Conservation (phyloP, 2,888 invertebrate species). For the Anodontia alba region DNA sequence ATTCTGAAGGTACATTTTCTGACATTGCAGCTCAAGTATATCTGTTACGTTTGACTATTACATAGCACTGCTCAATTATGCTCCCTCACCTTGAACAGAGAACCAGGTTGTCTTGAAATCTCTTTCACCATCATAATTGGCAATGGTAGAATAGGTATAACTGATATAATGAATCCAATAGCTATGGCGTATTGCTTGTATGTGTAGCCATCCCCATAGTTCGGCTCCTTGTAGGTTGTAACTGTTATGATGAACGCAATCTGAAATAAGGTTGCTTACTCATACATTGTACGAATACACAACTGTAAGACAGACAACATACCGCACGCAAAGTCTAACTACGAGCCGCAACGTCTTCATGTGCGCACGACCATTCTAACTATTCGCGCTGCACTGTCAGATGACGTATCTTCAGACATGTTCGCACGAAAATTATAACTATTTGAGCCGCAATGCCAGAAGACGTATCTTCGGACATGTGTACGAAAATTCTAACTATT, state of each 20-base stretch:
- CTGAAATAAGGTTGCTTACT: slow-evolving; percentile 39
- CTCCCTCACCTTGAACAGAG: slow-evolving; percentile 38
- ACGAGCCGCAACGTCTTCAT: not conserved
- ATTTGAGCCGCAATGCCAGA: too few relatives aligned
- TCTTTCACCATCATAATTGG: slow-evolving; percentile 34
- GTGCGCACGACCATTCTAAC: too few relatives aligned
- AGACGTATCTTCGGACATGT: too few relatives aligned
- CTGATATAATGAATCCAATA: slow-evolving; percentile 45
- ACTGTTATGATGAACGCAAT: slow-evolving; percentile 40
- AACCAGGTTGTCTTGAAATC: slow-evolving; percentile 34
- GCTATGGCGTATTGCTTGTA: slow-evolving; percentile 46
- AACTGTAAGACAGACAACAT: not conserved
- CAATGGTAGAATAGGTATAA: slow-evolving; percentile 48
- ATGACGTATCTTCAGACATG: too few relatives aligned
- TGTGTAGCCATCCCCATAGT: slow-evolving; percentile 50
- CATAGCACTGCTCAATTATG: too few relatives aligned
- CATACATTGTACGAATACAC: too few relatives aligned
- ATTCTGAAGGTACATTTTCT: too few relatives aligned
- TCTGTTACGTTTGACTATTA: too few relatives aligned
- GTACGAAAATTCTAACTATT: too few relatives aligned
- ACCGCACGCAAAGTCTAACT: not conserved
- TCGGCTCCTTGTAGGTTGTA: slow-evolving; percentile 38
- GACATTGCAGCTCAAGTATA: too few relatives aligned
- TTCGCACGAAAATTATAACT: too few relatives aligned
- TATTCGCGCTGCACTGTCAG: too few relatives aligned